Evolutionary conservation across 2,797 vertebrate genomes (phyloP).

Genomic region (Poecilia wingei): DNA sequence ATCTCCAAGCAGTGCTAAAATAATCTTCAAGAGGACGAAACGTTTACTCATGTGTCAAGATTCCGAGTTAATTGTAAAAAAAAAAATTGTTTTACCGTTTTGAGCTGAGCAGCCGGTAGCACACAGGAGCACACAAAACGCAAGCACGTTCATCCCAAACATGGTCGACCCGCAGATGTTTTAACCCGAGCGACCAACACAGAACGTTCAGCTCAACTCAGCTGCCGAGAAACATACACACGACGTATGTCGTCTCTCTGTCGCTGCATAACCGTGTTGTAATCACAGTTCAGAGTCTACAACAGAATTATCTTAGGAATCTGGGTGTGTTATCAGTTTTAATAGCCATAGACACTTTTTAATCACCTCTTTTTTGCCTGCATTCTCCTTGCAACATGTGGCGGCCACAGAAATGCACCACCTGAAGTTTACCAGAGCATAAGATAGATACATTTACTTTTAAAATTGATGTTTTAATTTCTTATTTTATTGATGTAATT

Average conservation of each 20-base stretch:
- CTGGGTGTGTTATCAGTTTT: constrained; percentile 24
- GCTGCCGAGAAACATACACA: background rate
- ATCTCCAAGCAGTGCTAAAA: background rate
- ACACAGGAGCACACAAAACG: constrained; percentile 42
- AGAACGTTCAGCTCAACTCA: constrained; percentile 5
- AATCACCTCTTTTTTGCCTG: background rate
- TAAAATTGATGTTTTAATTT: background rate
- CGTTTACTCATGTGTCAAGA: background rate
- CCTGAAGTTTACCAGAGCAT: background rate
- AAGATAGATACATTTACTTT: background rate
- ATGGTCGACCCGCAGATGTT: background rate
- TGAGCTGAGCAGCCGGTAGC: constrained; percentile 42
- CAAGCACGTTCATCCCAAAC: constrained; percentile 39
- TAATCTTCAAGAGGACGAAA: background rate
- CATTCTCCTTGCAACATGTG: background rate
- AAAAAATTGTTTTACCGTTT: constrained; percentile 36
- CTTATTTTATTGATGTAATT: background rate
- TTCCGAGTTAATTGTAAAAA: background rate
- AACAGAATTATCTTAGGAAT: constrained; percentile 2
- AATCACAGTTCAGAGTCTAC: constrained; percentile 47
- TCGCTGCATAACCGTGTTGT: background rate
- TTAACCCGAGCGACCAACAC: background rate
- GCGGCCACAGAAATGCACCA: background rate
- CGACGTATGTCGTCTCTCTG: background rate
- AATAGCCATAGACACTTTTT: constrained; percentile 6